These are phyloP conservation scores for Lasiommata megera DNA, from an alignment of 2,888 invertebrate species.

Conservation along the genomic window DNA sequence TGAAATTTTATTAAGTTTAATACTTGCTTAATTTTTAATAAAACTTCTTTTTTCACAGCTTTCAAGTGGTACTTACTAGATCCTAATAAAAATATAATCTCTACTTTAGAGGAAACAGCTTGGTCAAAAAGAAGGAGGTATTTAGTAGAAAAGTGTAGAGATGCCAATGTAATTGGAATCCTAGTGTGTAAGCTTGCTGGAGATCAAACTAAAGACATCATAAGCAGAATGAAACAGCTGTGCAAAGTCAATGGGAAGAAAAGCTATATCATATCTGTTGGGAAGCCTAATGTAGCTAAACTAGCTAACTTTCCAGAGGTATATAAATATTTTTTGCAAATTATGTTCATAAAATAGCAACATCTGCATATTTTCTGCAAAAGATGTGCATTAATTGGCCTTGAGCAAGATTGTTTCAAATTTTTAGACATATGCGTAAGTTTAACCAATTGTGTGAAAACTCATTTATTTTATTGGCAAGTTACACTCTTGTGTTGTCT, in stretches of 20 bases:
- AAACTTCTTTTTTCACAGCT: constrained; percentile 58
- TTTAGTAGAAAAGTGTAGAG: constrained; percentile 94
- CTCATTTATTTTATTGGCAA: too few species aligned
- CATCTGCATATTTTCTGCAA: too few species aligned
- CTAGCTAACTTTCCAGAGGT: constrained; percentile 96
- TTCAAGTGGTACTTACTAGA: constrained; percentile 81
- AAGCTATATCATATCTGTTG: constrained; percentile 94
- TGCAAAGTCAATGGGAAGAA: constrained; percentile 90
- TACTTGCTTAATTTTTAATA: too few species aligned
- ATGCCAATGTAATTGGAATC: constrained; percentile 92
- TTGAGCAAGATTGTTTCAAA: too few species aligned
- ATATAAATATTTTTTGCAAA: constrained; percentile 38
- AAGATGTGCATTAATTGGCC: too few species aligned
- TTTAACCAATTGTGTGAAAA: too few species aligned
- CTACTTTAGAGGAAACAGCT: constrained; percentile 59
- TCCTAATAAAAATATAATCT: constrained; percentile 58
- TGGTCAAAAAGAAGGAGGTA: constrained; percentile 91
- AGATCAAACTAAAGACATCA: constrained; percentile 87
- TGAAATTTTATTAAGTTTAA: too few species aligned
- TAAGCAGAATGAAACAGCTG: constrained; percentile 87
- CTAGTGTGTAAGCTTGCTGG: constrained; percentile 95
- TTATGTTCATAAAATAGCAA: too few species aligned
- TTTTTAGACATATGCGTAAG: too few species aligned
- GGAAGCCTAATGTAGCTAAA: constrained; percentile 96
- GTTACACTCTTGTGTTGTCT: too few species aligned